Base-by-base conservation (phyloP, 2,888 invertebrate genomes). In the Selenia dentaria region DNA sequence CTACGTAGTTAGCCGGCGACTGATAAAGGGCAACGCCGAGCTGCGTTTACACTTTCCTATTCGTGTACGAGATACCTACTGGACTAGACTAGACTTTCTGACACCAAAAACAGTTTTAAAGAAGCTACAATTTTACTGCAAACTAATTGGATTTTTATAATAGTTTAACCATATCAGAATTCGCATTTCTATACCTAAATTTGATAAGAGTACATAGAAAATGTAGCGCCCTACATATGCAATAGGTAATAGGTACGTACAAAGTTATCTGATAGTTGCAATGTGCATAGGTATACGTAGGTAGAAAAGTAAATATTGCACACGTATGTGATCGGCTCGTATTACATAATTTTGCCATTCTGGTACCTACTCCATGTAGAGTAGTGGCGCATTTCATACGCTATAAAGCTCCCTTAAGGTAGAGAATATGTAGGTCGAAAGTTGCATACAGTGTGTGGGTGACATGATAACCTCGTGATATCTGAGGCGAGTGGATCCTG, bases 21-120 rank as follows among this genome's bases (percentile, higher is more conserved):
- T 80, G 80, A 79, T 80, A 80, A 80, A 71, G 65, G 60, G 57
- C 63, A 39, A 50, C 63, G 59, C 65, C 50, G 55, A 54, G 64
- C 60, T 29, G 45, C 39, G 59, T 67, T 62, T 54, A 62, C 63
- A 67, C 55, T 51, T 35, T n/a, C n/a, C n/a, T n/a, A n/a, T n/a
- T n/a, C n/a, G n/a, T n/a, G n/a, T n/a, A n/a, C n/a, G n/a, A n/a
- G n/a, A n/a, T n/a, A n/a, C n/a, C n/a, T n/a, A n/a, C n/a, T n/a
- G n/a, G n/a, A n/a, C n/a, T n/a, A n/a, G n/a, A n/a, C n/a, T n/a
- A n/a, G n/a, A n/a, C n/a, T n/a, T n/a, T n/a, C n/a, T n/a, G n/a
- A n/a, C n/a, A n/a, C n/a, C n/a, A n/a, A n/a, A n/a, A n/a, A n/a
- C n/a, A n/a, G n/a, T n/a, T n/a, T n/a, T n/a, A n/a, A n/a, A n/a